These are phyloP conservation scores for Formica exsecta DNA, from an alignment of 1,140 invertebrate species.

Conservation along the genomic window DNA sequence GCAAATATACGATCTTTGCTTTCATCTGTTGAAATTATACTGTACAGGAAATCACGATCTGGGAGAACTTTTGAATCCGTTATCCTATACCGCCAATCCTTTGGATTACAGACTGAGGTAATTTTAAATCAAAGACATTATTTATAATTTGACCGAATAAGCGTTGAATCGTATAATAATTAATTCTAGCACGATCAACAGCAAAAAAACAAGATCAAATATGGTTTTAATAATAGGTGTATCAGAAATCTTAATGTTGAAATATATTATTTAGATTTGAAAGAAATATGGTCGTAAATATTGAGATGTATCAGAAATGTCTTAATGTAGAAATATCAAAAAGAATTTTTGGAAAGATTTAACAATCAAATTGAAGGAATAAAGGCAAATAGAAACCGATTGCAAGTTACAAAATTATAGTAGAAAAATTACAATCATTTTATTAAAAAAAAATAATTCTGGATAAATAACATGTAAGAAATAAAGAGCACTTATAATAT, in stretches of 20 bases:
- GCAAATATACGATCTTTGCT: conserved; percentile 91
- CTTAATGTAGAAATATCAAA: not conserved
- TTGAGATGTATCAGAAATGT: no score
- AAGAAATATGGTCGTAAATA: no score
- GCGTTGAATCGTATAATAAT: not conserved
- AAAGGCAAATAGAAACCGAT: not conserved
- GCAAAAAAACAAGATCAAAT: not conserved
- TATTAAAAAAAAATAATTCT: no score
- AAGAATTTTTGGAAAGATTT: not conserved
- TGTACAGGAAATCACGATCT: conserved; percentile 89
- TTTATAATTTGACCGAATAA: not conserved
- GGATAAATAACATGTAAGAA: no score
- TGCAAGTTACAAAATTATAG: not conserved
- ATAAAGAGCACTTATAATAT: no score
- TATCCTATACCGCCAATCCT: conserved; percentile 92
- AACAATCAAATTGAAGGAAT: not conserved
- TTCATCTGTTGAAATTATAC: conserved; percentile 93
- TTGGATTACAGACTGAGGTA: conserved; percentile 93
- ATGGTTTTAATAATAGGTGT: not conserved
- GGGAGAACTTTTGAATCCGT: conserved; percentile 91
- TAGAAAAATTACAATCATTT: not conserved
- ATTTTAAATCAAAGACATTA: conserved; percentile 2
- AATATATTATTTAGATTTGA: no score
- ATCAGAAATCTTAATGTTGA: not conserved
- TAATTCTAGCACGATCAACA: not conserved